phyloP scores from a whole-genome alignment of 2,888 invertebrate genomes.

The Tetramorium bicarinatum region DNA sequence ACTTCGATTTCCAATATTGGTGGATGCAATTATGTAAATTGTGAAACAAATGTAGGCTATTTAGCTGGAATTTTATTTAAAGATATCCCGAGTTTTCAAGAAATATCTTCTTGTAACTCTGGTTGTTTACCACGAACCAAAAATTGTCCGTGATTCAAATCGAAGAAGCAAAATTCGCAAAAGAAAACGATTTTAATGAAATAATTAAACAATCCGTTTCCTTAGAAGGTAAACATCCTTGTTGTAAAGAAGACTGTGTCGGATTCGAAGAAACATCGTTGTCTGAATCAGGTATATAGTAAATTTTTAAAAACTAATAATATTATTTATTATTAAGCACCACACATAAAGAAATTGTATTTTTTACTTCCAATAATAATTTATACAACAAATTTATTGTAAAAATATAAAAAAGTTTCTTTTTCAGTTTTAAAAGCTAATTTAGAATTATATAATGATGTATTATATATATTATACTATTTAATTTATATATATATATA shows the following conservation, averaged over 20 bases:
- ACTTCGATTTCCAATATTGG: neutral
- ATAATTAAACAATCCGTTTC: neutral
- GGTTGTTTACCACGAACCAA: neutral
- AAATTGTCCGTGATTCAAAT: neutral
- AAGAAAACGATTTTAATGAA: neutral
- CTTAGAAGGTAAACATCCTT: conserved; percentile 5
- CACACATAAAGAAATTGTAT: too few relatives aligned
- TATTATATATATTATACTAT: too few relatives aligned
- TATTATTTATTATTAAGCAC: too few relatives aligned
- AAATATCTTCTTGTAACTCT: neutral
- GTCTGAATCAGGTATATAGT: neutral
- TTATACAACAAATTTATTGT: too few relatives aligned
- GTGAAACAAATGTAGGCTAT: conserved; percentile 24
- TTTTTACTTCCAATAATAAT: too few relatives aligned
- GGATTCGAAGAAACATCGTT: conserved; percentile 11
- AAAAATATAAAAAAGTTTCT: too few relatives aligned
- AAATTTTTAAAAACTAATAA: too few relatives aligned
- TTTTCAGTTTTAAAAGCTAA: too few relatives aligned
- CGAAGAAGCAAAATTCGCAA: neutral
- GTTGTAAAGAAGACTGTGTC: neutral
- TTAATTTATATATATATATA: too few relatives aligned
- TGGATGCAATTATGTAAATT: conserved; percentile 7
- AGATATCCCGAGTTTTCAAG: neutral
- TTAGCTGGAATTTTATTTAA: conserved; percentile 1
- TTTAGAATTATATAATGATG: too few relatives aligned